A percentile compares a stretch with the other conserved stretches of the same genome.
phyloP scores from a whole-genome alignment of 2,888 invertebrate species.

The Brachypterus glaber region DNA sequence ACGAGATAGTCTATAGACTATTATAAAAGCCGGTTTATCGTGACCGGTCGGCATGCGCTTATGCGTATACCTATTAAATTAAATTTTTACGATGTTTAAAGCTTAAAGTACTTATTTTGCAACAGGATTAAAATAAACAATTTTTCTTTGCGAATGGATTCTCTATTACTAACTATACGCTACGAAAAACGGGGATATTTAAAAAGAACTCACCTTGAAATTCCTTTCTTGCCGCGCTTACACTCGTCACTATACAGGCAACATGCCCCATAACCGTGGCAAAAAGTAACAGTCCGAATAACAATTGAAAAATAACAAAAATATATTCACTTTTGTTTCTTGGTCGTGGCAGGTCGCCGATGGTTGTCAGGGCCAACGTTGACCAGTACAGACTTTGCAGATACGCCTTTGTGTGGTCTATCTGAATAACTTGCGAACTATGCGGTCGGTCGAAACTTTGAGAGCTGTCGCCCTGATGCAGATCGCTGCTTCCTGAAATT shows the following conservation, averaged over 20 bases:
- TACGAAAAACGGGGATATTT: conserved; percentile 2
- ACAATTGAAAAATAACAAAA: conserved; percentile 88
- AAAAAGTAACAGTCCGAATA: conserved; percentile 90
- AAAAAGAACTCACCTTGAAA: conserved; percentile 76
- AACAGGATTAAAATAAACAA: conserved; percentile 9
- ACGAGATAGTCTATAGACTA: no score
- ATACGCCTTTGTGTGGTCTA: conserved; percentile 89
- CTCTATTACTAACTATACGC: neutral
- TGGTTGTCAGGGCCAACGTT: conserved; percentile 89
- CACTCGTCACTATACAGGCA: conserved; percentile 95
- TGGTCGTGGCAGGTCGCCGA: conserved; percentile 86
- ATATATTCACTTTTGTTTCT: conserved; percentile 90
- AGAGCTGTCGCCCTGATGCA: no score
- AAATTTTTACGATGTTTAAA: no score
- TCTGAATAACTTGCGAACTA: no score
- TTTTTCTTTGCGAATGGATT: no score
- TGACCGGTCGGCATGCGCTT: no score
- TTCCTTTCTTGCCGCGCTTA: conserved; percentile 93
- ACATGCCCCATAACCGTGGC: conserved; percentile 96
- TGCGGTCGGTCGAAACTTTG: no score
- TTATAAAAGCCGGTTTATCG: no score
- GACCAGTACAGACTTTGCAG: conserved; percentile 98
- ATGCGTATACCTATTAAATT: no score
- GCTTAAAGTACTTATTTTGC: conserved; percentile 13
- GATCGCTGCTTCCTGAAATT: no score